Conservation (phyloP, 2,888 invertebrate genomes). For the Anoplius nigerrimus region DNA sequence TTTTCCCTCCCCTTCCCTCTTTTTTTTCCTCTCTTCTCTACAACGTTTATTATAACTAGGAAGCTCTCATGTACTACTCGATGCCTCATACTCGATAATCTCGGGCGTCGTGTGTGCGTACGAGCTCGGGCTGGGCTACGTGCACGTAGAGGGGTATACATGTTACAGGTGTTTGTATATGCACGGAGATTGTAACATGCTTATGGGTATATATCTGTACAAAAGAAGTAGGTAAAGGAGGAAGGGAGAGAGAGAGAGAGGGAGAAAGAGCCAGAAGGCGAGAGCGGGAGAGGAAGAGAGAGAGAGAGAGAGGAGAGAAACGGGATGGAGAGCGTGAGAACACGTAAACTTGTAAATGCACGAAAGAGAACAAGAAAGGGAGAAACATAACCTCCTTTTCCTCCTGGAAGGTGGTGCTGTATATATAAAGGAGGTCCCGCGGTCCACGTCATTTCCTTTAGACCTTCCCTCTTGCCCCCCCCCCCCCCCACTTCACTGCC, state of each 20-base stretch:
- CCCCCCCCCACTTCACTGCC: slow-evolving; percentile 45
- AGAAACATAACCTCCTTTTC: slow-evolving; percentile 9
- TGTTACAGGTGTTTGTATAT: slow-evolving; percentile 13
- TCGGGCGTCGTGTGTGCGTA: slow-evolving; percentile 27
- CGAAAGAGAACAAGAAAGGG: slow-evolving; percentile 40
- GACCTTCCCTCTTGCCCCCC: slow-evolving; percentile 21
- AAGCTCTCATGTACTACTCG: slow-evolving; percentile 59
- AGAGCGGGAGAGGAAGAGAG: slow-evolving; percentile 20
- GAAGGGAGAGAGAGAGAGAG: slow-evolving; percentile 18
- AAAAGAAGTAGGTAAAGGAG: slow-evolving; percentile 26
- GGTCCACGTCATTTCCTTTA: slow-evolving; percentile 7
- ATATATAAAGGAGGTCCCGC: too few species aligned
- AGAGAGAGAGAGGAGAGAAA: slow-evolving; percentile 22
- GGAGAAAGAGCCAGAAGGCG: slow-evolving; percentile 26
- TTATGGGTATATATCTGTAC: slow-evolving; percentile 9
- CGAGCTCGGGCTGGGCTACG: too few species aligned
- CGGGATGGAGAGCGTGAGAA: slow-evolving; percentile 21
- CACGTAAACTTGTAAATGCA: slow-evolving; percentile 57
- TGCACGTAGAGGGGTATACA: slow-evolving; percentile 21
- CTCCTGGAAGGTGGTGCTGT: not conserved
- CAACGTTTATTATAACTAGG: slow-evolving; percentile 67
- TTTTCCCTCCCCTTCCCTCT: not conserved
- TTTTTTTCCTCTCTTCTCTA: slow-evolving; percentile 28
- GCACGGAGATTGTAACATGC: slow-evolving; percentile 6
- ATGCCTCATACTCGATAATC: slow-evolving; percentile 40